Base-by-base conservation (phyloP, 2,113 vertebrate species). In the Phylloscopus trochiloides region DNA sequence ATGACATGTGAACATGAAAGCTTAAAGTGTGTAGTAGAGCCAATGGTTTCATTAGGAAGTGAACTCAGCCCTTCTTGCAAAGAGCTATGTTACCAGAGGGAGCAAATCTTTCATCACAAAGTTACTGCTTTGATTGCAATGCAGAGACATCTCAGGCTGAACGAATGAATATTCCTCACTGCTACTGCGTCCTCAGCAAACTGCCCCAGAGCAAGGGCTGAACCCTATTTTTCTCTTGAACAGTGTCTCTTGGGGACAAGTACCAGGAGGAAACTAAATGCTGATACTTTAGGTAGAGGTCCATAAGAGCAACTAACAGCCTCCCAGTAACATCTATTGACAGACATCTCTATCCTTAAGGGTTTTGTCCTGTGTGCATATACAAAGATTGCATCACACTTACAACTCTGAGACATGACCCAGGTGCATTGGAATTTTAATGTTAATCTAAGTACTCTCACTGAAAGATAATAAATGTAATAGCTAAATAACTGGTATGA, bases 361-460 rank as follows among this genome's bases (percentile, higher is more conserved):
- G 63, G 16, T 6, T 62, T 87, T 71, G 57, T 87, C 57, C 68
- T 91, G 7, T 66, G 42, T 70, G 51, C 47, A 52, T 16, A 70
- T 36, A 65, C 52, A 76, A 88, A 65, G 45, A 45, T 62, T 48
- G 42, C 51, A 40, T 58, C 50, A 71, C 34, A 47, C 48, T 88
- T 67, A 45, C 1, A 91, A 55, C 12, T 14, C 73, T 51, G 52
- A 95, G 80, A 84, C 67, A 61, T 74, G 75, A 91, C n/a, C 55
- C 84, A 90, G 43, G 61, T 90, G 55, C 70, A 85, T 4, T 78
- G 84, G 87, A 96, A 94, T 91, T 87, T 91, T 90, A 96, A 87
- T 85, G 81, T 66, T 90, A 74, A 91, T 67, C 76, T 85, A 92
- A 96, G 88, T 80, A 87, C 14, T 40, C 77, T 87, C 65, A 51